Evolutionary conservation across 2,888 invertebrate species (phyloP).

Genomic region (Cecidostiba fungosa): DNA sequence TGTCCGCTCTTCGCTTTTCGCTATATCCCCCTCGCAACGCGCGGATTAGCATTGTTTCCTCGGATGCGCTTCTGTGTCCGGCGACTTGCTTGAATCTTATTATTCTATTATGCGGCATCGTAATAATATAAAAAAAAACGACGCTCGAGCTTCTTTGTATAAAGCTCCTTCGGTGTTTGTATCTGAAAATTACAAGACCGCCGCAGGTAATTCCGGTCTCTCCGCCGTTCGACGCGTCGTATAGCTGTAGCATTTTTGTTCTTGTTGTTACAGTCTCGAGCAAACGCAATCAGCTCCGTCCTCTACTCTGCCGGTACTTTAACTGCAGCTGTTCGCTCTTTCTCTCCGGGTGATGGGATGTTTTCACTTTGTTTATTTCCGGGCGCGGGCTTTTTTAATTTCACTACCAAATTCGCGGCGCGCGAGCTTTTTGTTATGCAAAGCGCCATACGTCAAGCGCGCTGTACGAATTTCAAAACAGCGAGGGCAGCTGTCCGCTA

Average conservation of each 20-base stretch:
- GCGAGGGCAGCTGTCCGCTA: not conserved
- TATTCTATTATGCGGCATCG: not conserved
- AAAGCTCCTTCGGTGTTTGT: not conserved
- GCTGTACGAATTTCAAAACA: not conserved
- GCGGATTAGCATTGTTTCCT: constrained; percentile 40
- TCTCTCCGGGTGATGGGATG: not conserved
- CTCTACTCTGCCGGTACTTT: not conserved
- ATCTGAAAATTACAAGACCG: constrained; percentile 24
- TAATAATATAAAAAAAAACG: no score
- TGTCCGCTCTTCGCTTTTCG: not conserved
- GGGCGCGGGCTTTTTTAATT: not conserved
- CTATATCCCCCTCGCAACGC: not conserved
- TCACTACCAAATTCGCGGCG: not conserved
- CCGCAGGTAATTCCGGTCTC: not conserved
- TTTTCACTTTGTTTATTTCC: not conserved
- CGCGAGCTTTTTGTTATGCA: constrained; percentile 10
- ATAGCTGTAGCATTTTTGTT: not conserved
- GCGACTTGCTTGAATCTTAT: not conserved
- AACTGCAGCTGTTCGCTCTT: not conserved
- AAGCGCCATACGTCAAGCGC: not conserved
- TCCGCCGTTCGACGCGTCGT: not conserved
- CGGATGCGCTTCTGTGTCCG: not conserved
- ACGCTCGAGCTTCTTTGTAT: no score
- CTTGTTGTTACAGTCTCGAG: not conserved
- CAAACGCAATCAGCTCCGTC: not conserved